Evolutionary conservation across 2,888 invertebrate genomes (phyloP).

Genomic region (Idaea dimidiata): DNA sequence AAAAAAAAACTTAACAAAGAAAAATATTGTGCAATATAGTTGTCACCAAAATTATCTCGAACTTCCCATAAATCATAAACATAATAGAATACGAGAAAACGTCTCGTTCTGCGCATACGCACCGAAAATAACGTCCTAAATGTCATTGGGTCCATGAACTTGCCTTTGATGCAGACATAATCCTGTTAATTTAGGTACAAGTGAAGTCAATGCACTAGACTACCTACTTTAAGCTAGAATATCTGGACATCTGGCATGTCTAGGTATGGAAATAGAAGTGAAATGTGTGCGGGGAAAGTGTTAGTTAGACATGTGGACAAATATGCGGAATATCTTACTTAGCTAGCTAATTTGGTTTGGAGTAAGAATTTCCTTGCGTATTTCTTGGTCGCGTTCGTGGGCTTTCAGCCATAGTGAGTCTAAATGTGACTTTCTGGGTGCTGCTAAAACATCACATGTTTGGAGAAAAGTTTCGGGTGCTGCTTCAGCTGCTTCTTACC

Average conservation of each 20-base stretch:
- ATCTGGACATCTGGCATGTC: slow-evolving; percentile 41
- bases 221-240: slow-evolving; percentile 21
- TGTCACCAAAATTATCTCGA: slow-evolving; percentile 16
- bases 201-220: slow-evolving; percentile 48
- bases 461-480: too few species aligned
- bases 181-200: slow-evolving; percentile 52
- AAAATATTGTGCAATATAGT: too few species aligned
- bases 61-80: slow-evolving; percentile 42
- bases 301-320: slow-evolving; percentile 6
- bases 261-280: slow-evolving; percentile 17
- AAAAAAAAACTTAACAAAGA: too few species aligned
- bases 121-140: slow-evolving; percentile 60
- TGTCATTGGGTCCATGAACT: slow-evolving; percentile 71
- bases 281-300: slow-evolving; percentile 21
- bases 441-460: too few species aligned
- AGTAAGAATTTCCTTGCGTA: too few species aligned
- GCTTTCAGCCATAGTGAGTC: too few species aligned
- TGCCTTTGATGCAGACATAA: slow-evolving; percentile 45
- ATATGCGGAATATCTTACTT: not conserved
- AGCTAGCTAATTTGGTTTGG: not conserved
- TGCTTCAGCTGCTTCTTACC: too few species aligned
- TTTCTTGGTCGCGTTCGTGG: too few species aligned
- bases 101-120: slow-evolving; percentile 5
- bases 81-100: slow-evolving; percentile 39
- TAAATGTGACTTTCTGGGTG: too few species aligned